Evolutionary conservation across 2,888 invertebrate genomes (phyloP).

Genomic region (Synanthedon vespiformis): DNA sequence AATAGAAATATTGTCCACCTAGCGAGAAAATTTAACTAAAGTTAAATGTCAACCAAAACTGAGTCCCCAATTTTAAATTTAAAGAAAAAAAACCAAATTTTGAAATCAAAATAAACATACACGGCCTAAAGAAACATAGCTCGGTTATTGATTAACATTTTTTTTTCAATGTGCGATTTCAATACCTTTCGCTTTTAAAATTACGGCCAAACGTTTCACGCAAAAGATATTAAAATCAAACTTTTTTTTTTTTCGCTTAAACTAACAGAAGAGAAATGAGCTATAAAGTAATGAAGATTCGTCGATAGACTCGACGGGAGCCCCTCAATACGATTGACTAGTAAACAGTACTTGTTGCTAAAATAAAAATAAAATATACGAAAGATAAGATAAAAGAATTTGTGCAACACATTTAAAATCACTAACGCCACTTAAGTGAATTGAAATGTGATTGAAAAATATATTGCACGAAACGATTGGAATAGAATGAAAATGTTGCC

Average conservation of each 20-base stretch:
- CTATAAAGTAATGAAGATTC: conserved; percentile 37
- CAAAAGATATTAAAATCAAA: conserved; percentile 33
- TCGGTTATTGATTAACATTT: conserved; percentile 35
- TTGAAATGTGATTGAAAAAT: conserved; percentile 5
- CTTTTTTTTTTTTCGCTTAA: conserved; percentile 18
- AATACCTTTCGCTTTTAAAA: conserved; percentile 25
- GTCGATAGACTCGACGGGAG: conserved; percentile 30
- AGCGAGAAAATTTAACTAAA: conserved; percentile 33
- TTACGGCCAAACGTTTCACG: conserved; percentile 4
- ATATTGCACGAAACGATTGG: conserved; percentile 15
- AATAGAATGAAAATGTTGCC: conserved; percentile 39
- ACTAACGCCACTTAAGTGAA: conserved; percentile 6
- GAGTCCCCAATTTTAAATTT: conserved; percentile 13
- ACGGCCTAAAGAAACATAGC: conserved; percentile 5
- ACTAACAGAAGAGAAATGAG: conserved; percentile 32
- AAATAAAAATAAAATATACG: conserved; percentile 2
- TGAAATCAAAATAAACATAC: conserved; percentile 1
- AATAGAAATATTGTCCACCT: conserved; percentile 21
- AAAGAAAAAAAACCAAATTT: conserved; percentile 6
- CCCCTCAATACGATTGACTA: conserved; percentile 55
- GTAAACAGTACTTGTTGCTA: conserved; percentile 22
- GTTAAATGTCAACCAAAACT: conserved; percentile 35
- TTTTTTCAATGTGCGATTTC: conserved; percentile 13
- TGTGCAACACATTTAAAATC: conserved; percentile 19
- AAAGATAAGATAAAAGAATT: conserved; percentile 7